Conservation (phyloP, 2,888 invertebrate species). For the Hypercompe scribonia region DNA sequence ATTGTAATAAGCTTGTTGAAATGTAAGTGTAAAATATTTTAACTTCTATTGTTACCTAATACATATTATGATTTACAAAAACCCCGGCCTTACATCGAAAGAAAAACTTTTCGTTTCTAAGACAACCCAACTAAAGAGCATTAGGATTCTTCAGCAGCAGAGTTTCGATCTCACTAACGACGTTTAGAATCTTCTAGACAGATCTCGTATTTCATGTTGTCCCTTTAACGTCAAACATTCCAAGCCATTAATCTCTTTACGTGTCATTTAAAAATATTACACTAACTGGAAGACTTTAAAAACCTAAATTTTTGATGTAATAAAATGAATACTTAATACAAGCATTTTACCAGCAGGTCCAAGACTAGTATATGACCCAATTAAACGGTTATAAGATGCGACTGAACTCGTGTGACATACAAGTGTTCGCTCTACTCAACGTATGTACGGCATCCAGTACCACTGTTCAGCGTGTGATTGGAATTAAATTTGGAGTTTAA, state of each 20-base stretch:
- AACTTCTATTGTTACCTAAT: background rate
- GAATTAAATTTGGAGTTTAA: background rate
- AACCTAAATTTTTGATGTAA: background rate
- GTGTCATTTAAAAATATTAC: no score
- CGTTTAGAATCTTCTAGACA: background rate
- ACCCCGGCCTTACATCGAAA: background rate
- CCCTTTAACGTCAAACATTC: no score
- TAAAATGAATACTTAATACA: no score
- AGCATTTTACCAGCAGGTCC: background rate
- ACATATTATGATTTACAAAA: background rate
- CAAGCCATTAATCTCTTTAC: no score
- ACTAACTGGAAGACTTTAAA: no score
- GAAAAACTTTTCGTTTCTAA: background rate
- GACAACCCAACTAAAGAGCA: background rate
- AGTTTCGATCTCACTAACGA: background rate
- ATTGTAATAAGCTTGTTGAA: conserved; percentile 44
- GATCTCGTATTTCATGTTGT: background rate
- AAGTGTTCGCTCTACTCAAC: background rate
- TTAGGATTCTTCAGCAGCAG: background rate
- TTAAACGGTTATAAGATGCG: background rate
- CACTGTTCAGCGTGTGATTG: background rate
- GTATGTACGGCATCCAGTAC: background rate
- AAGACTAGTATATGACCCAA: background rate
- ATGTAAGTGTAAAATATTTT: conserved; percentile 21
- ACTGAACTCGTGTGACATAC: no score